phyloP scores from a whole-genome alignment of 2,888 invertebrate genomes.

The Cryptocephalus primarius region DNA sequence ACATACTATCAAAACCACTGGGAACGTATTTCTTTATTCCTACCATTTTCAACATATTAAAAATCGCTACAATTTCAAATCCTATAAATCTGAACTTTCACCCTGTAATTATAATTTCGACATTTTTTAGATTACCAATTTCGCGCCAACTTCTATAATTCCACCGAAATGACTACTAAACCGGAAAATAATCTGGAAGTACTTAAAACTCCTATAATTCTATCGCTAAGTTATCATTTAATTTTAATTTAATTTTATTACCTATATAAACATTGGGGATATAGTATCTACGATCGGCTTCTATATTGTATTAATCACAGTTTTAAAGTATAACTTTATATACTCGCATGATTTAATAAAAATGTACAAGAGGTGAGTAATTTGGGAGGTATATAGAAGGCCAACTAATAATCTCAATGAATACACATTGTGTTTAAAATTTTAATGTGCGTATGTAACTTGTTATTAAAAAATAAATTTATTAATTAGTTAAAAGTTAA shows the following conservation, averaged over 20 bases:
- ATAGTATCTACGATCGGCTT: constrained; percentile 17
- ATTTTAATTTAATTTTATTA: no score
- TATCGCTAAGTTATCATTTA: not conserved
- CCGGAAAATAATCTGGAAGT: not conserved
- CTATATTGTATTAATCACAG: constrained; percentile 30
- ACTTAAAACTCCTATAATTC: not conserved
- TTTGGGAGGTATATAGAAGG: constrained; percentile 10
- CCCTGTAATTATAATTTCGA: no score
- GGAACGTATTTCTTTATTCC: no score
- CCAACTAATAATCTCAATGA: not conserved
- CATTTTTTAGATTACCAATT: no score
- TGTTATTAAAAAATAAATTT: no score
- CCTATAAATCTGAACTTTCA: no score
- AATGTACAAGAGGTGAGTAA: constrained; percentile 12
- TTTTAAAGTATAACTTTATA: constrained; percentile 23
- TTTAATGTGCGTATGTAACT: no score
- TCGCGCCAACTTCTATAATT: not conserved
- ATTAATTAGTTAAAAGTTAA: no score
- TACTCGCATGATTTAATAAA: constrained; percentile 12
- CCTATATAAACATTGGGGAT: constrained; percentile 12
- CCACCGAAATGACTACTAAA: not conserved
- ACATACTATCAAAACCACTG: no score
- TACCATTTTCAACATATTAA: no score
- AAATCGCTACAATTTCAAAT: no score
- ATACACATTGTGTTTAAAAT: not conserved